Percentiles rank a stretch among this genome's conserved stretches.
phyloP scores from a whole-genome alignment of 2,797 vertebrate species.

The Luscinia megarhynchos region DNA sequence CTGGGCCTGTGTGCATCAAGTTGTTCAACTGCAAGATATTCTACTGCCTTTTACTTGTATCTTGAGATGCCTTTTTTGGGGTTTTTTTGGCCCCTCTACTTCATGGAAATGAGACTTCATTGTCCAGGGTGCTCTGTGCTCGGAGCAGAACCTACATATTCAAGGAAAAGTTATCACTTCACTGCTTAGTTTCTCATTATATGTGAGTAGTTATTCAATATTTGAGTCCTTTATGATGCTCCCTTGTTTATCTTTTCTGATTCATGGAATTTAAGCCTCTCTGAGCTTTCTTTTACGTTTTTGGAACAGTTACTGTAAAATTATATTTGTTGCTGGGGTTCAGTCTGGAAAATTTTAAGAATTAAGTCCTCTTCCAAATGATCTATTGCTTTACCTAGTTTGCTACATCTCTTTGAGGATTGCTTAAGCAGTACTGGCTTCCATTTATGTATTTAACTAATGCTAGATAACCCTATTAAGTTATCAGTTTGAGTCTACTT shows the following conservation, averaged over 20 bases:
- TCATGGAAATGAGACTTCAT: not conserved
- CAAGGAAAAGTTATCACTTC: not conserved
- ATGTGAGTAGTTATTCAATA: not conserved
- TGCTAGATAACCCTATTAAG: not conserved
- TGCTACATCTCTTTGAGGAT: not conserved
- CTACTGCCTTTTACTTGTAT: not conserved
- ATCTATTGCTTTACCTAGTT: not conserved
- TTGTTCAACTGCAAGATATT: not conserved
- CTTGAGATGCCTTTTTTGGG: not conserved
- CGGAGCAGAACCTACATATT: not conserved
- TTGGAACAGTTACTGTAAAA: not conserved
- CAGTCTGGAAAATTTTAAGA: not conserved
- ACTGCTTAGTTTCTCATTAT: not conserved
- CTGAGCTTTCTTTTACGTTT: not conserved
- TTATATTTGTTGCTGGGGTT: not conserved
- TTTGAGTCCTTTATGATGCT: not conserved
- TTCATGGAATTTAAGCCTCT: not conserved
- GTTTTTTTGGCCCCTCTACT: rapidly evolving
- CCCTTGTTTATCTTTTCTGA: not conserved
- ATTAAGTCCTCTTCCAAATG: not conserved
- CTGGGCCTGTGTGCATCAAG: not conserved
- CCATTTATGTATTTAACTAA: not conserved
- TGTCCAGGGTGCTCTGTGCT: not conserved
- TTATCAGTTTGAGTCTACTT: not conserved
- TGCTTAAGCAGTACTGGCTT: not conserved